Evolutionary conservation across 2,113 vertebrate genomes (phyloP).

Genomic region (Ptilorrhoa leucosticta): DNA sequence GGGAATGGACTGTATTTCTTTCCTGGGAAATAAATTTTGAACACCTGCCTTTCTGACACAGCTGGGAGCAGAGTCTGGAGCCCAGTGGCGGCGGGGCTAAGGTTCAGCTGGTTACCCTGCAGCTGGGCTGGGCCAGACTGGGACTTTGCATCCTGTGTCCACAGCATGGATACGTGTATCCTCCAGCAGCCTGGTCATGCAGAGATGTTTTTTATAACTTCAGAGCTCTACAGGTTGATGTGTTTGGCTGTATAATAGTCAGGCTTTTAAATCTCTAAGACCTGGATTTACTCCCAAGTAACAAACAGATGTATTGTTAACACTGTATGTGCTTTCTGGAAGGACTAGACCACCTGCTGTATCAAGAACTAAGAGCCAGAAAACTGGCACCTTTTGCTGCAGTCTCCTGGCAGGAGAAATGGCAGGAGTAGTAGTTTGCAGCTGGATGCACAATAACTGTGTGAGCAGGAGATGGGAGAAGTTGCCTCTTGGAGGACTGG

Average conservation of each 20-base stretch:
- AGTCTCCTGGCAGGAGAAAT: background rate
- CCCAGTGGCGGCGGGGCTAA: background rate
- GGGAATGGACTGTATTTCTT: background rate
- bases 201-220: background rate
- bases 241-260: background rate
- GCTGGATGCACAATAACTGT: background rate
- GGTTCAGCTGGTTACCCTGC: background rate
- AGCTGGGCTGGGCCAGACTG: background rate
- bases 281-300: background rate
- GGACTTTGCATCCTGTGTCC: background rate
- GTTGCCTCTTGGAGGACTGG: background rate
- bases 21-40: background rate
- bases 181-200: background rate
- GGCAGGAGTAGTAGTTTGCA: background rate
- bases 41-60: background rate
- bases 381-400: background rate
- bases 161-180: accelerated
- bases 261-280: background rate
- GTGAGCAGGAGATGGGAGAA: background rate
- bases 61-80: background rate
- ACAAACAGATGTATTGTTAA: background rate
- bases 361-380: background rate
- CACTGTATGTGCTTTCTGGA: background rate
- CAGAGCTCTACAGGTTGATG: background rate
- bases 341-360: background rate